These are phyloP conservation scores for Anoncus sp. DNA, from an alignment of 2,888 invertebrate genomes.

Conservation along the genomic window DNA sequence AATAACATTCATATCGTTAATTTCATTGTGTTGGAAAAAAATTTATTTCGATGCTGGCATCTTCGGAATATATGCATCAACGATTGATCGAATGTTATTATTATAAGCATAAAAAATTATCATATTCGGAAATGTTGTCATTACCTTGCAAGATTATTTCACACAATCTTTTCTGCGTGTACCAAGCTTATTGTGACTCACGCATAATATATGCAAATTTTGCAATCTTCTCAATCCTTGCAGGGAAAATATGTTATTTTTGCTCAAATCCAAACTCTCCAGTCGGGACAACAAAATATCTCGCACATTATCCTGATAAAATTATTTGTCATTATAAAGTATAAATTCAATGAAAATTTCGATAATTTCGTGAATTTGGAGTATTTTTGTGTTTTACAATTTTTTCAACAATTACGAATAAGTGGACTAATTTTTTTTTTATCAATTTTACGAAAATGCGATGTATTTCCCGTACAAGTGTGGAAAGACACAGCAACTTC, in stretches of 20 bases:
- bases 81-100: conserved; percentile 65
- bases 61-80: conserved; percentile 46
- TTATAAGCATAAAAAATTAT: conserved; percentile 69
- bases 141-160: neutral
- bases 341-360: no score
- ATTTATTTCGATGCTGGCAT: conserved; percentile 67
- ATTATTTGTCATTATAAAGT: no score
- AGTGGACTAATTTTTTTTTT: no score
- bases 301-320: conserved; percentile 66
- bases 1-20: conserved; percentile 66
- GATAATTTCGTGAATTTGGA: neutral
- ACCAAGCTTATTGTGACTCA: conserved; percentile 68
- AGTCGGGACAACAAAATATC: conserved; percentile 64
- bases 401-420: neutral
- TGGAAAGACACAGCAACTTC: no score
- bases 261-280: conserved; percentile 71
- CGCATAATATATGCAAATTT: conserved; percentile 66
- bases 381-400: neutral
- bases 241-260: conserved; percentile 66
- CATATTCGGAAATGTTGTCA: conserved; percentile 59
- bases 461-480: no score
- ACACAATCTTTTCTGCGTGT: neutral
- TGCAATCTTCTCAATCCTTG: conserved; percentile 64
- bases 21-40: conserved; percentile 68
- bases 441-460: no score